phyloP scores from a whole-genome alignment of 2,888 invertebrate species.

The Pterobdella sp. region DNA sequence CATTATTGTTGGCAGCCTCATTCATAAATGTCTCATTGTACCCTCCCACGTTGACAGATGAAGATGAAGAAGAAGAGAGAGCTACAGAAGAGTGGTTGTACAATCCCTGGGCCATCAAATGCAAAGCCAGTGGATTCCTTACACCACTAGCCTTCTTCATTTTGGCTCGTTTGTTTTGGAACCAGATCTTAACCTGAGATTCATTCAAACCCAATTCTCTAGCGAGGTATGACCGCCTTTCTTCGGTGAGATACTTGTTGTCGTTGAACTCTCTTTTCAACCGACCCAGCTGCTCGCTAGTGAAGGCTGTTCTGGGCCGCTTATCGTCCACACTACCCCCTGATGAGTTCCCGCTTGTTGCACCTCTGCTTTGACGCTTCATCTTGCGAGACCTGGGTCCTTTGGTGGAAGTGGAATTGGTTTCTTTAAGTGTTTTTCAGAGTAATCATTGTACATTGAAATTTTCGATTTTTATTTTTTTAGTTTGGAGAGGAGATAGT shows the following conservation, averaged over 20 bases:
- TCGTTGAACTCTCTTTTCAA: constrained; percentile 77
- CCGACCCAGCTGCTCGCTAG: constrained; percentile 71
- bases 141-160: constrained; percentile 81
- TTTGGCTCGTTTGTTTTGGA: constrained; percentile 92
- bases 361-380: background rate
- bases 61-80: constrained; percentile 24
- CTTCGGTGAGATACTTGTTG: constrained; percentile 73
- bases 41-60: background rate
- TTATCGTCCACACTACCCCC: constrained; percentile 55
- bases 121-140: constrained; percentile 71
- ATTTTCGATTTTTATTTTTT: no score
- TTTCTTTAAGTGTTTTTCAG: background rate
- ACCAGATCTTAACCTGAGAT: constrained; percentile 93
- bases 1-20: background rate
- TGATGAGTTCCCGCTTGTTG: constrained; percentile 34
- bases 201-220: constrained; percentile 66
- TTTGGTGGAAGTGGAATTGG: background rate
- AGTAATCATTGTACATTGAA: constrained; percentile 2
- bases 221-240: constrained; percentile 77
- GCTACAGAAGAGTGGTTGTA: constrained; percentile 65
- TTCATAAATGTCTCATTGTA: background rate
- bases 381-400: background rate
- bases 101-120: constrained; percentile 85
- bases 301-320: constrained; percentile 88
- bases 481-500: no score